Evolutionary conservation across 1,140 invertebrate species (phyloP).

Genomic region (Colletes gigas): DNA sequence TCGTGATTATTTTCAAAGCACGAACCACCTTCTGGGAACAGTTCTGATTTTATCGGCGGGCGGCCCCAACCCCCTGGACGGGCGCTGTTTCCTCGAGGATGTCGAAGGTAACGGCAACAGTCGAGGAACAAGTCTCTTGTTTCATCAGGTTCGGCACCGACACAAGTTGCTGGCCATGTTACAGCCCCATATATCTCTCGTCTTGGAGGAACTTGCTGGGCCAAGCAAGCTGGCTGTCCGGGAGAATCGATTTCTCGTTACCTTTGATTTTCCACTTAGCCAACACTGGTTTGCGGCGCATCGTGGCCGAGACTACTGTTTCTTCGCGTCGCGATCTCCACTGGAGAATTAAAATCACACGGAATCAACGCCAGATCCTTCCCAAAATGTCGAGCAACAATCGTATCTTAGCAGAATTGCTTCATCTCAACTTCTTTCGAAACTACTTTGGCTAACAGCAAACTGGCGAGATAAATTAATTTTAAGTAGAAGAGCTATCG

Average conservation of each 20-base stretch:
- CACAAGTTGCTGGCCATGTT: conserved; percentile 9
- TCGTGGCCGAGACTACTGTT: background rate
- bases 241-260: conserved; percentile 46
- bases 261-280: conserved; percentile 50
- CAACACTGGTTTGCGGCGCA: conserved; percentile 12
- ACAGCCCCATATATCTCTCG: conserved; percentile 30
- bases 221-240: conserved; percentile 4
- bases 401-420: no score
- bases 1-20: conserved; percentile 8
- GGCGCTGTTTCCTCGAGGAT: background rate
- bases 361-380: no score
- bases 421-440: no score
- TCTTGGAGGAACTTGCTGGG: background rate
- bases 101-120: background rate
- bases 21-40: background rate
- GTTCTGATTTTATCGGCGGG: background rate
- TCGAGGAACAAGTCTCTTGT: conserved; percentile 5
- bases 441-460: no score
- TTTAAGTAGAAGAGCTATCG: no score
- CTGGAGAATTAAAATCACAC: conserved; percentile 9
- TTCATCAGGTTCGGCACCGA: conserved; percentile 2
- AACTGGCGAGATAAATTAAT: no score
- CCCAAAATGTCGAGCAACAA: no score
- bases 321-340: background rate
- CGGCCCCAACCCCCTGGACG: background rate